Conservation (phyloP, 2,113 vertebrate species). For the Pachycephala philippinensis region DNA sequence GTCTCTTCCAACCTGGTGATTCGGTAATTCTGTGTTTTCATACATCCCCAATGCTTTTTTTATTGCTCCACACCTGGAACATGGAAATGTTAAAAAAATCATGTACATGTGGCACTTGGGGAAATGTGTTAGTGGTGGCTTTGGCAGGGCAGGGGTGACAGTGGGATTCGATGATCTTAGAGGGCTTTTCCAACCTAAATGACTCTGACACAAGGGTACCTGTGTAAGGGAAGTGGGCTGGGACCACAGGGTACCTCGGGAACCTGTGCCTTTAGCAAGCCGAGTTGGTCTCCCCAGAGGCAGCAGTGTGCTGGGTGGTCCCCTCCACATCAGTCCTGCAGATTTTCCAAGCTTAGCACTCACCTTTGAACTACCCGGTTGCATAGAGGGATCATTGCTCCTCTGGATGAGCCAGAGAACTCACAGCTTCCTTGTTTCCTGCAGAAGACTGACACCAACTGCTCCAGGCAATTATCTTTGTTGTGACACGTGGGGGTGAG, state of each 20-base stretch:
- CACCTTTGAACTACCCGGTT: background rate
- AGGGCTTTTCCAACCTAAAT: background rate
- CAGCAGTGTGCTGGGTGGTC: rapidly evolving
- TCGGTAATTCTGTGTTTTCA: background rate
- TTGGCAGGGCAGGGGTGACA: background rate
- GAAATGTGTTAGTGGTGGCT: background rate
- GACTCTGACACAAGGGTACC: background rate
- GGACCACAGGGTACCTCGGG: background rate
- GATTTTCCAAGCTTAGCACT: background rate
- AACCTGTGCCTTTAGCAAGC: background rate
- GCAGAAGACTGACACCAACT: background rate
- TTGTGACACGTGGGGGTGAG: background rate
- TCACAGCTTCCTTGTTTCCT: rapidly evolving
- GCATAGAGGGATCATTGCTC: background rate
- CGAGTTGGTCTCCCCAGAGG: background rate
- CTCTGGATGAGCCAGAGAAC: rapidly evolving
- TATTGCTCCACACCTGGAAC: background rate
- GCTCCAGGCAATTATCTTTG: background rate
- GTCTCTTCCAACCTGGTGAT: no score
- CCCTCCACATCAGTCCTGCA: background rate
- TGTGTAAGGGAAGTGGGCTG: background rate
- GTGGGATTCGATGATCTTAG: background rate
- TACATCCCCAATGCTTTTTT: background rate
- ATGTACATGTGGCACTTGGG: background rate
- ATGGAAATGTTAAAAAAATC: background rate